Base-by-base conservation (phyloP, 2,797 vertebrate genomes). In the Limosa lapponica region DNA sequence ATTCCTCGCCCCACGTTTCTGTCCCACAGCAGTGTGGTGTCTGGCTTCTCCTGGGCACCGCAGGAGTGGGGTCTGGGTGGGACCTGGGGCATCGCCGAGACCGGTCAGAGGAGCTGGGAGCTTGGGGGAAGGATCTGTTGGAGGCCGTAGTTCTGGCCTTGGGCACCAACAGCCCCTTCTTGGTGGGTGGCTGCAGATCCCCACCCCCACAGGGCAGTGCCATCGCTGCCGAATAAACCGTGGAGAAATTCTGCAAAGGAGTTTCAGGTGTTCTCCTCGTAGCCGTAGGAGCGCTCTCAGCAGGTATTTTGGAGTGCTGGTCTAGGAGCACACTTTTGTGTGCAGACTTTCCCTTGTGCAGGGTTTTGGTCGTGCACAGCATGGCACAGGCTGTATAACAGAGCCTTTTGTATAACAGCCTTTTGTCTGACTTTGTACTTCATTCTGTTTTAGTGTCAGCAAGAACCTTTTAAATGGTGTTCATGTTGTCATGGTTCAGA, bases 181-280 rank as follows among this genome's bases (percentile, higher is more conserved):
- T 16, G 24, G 48, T 20, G 23, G 19, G 78, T 19, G 25, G 62
- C n/a, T 46, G 20, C 41, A 64, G 32, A 78, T 64, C 46, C 12
- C 14, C 10, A 11, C 32, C 24, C 0, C 1, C 11, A 1, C 10
- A 9, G 32, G 34, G 17, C 34, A 36, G 22, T 6, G 20, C 66
- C 0, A 0, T 37, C 41, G 24, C 62, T 32, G 30, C 44, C 1
- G 4, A 30, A 58, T 67, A 55, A 25, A 3, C 15, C 0, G 0
- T 25, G 41, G 57, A 61, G 34, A 79, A 71, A 52, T 23, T 52
- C 74, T 30, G 12, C 51, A 39, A 15, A 54, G 58, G 36, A 16
- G 25, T 13, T 82, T 11, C n/a, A 70, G 1, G 1, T 13, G 32
- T 49, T 28, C 37, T 67, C 37, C 36, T 67, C 0, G 0, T 13